Conservation (phyloP, 1,140 invertebrate genomes). For the Drosophila sechellia region DNA sequence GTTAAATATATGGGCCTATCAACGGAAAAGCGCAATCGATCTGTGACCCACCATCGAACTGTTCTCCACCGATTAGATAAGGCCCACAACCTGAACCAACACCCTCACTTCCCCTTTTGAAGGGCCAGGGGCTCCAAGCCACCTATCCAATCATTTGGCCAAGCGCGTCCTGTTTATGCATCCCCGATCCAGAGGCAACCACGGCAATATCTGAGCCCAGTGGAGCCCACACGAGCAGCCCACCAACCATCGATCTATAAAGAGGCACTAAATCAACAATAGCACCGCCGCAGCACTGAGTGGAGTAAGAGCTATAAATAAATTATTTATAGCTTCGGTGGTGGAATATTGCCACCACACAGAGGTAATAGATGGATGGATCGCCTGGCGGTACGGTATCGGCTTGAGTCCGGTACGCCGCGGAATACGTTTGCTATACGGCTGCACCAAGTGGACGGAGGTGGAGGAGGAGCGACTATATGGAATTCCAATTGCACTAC, state of each 20-base stretch:
- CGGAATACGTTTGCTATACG: conserved; percentile 18
- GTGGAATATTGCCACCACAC: conserved; percentile 80
- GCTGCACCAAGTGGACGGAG: conserved; percentile 6
- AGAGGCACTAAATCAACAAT: conserved; percentile 81
- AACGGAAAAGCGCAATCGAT: conserved; percentile 61
- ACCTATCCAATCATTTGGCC: conserved; percentile 9
- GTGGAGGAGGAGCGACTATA: not conserved
- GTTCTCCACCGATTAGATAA: conserved; percentile 67
- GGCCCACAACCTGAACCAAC: conserved; percentile 7
- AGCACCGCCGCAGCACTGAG: conserved; percentile 53
- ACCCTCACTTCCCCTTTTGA: not conserved
- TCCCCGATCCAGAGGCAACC: conserved; percentile 33
- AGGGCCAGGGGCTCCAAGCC: not conserved
- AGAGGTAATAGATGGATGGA: conserved; percentile 63
- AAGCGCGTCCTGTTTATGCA: conserved; percentile 45
- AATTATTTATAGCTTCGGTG: conserved; percentile 80
- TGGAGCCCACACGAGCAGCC: conserved; percentile 25
- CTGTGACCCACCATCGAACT: conserved; percentile 65
- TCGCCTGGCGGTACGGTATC: conserved; percentile 42
- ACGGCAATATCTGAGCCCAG: conserved; percentile 13
- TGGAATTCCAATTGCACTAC: conserved; percentile 17
- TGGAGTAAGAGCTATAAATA: conserved; percentile 76
- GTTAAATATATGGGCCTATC: conserved; percentile 71
- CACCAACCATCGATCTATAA: conserved; percentile 66
- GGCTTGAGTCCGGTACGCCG: conserved; percentile 5